Conservation (phyloP, 2,797 vertebrate genomes). For the Onychomys arenicola region DNA sequence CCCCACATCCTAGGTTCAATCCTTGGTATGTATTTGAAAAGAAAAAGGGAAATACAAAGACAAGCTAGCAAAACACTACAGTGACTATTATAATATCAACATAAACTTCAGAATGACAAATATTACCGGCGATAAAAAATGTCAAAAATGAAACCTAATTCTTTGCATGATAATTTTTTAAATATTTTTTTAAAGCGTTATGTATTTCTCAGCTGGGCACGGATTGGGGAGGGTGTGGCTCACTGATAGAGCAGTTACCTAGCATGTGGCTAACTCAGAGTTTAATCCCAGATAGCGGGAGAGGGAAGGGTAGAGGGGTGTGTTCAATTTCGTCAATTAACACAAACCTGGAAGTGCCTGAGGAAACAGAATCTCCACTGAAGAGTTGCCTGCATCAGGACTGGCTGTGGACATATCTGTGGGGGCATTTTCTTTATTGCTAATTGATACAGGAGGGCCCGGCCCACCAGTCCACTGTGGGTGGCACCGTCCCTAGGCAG, state of each 20-base stretch:
- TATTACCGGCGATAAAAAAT: background rate
- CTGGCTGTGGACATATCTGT: background rate
- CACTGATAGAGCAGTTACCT: background rate
- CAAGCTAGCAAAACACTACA: background rate
- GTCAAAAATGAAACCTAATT: background rate
- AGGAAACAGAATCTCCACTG: background rate
- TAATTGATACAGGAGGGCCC: background rate
- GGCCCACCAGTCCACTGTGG: background rate
- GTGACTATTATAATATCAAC: background rate
- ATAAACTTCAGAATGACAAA: background rate
- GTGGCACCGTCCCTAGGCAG: background rate
- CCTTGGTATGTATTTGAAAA: background rate
- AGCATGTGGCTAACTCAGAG: background rate
- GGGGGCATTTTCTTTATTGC: background rate
- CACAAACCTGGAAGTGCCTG: background rate
- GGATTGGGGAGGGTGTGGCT: background rate
- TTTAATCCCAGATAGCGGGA: background rate
- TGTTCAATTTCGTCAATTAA: background rate
- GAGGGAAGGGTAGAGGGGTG: background rate
- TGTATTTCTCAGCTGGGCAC: background rate
- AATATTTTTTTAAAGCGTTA: background rate
- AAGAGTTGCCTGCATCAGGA: background rate
- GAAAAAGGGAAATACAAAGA: background rate
- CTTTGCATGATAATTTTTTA: background rate
- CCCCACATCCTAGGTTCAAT: background rate